Percentiles rank a stretch among this genome's conserved stretches.
Conservation (phyloP, 2,113 vertebrate species). For the Ceyx melanurus region DNA sequence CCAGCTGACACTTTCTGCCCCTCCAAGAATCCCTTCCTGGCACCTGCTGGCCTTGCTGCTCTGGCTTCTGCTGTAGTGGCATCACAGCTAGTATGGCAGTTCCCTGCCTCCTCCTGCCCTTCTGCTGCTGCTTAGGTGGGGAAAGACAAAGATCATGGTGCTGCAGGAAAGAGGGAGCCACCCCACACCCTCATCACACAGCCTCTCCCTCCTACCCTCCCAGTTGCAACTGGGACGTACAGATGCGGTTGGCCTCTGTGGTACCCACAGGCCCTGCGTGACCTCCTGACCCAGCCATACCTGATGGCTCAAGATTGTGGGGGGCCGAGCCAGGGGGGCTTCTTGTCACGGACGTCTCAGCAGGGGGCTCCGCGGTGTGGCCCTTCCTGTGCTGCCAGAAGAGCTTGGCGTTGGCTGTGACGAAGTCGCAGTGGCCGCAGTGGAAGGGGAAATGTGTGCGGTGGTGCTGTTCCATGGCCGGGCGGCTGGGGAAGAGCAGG, state of each 20-base stretch:
- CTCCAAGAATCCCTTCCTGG: neutral
- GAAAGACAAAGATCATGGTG: neutral
- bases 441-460: slow-evolving; percentile 82
- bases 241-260: neutral
- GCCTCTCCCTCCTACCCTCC: neutral
- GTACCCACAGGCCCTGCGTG: neutral
- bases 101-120: slow-evolving; percentile 10
- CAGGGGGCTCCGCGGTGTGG: neutral
- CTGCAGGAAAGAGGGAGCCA: neutral
- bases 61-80: neutral
- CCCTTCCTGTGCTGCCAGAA: slow-evolving; percentile 77
- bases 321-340: neutral
- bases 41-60: neutral
- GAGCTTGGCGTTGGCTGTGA: slow-evolving; percentile 76
- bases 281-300: neutral
- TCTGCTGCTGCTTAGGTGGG: neutral
- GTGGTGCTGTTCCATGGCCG: slow-evolving; percentile 80
- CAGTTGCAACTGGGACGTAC: neutral
- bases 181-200: neutral
- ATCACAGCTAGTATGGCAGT: slow-evolving; percentile 19
- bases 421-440: slow-evolving; percentile 78
- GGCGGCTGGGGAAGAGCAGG: slow-evolving; percentile 71
- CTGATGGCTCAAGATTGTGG: fast-evolving
- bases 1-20: neutral
- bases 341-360: fast-evolving